Evolutionary conservation across 1,140 invertebrate species (phyloP), one percentile per base, ranked within the genome.

Genomic region (Psix sp.): DNA sequence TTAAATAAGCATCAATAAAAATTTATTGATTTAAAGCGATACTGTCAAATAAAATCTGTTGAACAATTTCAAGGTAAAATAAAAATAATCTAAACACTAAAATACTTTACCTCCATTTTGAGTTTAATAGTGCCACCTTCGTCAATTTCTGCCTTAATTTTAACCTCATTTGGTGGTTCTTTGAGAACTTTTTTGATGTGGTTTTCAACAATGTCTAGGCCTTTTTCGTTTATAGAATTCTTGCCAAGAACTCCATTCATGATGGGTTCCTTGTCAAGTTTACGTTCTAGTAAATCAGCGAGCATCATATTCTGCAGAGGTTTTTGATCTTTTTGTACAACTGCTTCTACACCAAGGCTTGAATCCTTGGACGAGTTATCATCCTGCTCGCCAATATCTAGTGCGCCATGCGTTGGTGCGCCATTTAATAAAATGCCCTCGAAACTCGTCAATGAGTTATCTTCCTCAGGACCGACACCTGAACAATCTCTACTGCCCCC

Each of bases 241-340:
- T 90, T 90, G 1, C 87, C 86, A 2, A 91, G 62, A 1, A 88
- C 86, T 2, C 91, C 91, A 74, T 91, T 92, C 62, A 91, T 73
- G 3, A 90, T 82, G 1, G 90, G 88, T 51, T 89, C 90, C 16
- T 91, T 90, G 6, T 91, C 89, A 0, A 93, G 87, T 57, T 90
- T 90, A 0, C 88, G 80, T 56, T 93, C 92, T 0, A 93, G 79
- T 15, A 93, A 82, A 80, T 93, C 92, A 0, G 91, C 91, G 3
- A 94, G 80, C 88, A 92, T 91, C 72, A 90, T 85, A 18, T 80
- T 84, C 6, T 88, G 88, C 33, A 88, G 59, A 0, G 87, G 86
- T 9, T 86, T 88, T 17, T 66, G 62, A 0, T 87, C 82, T 40
- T 89, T 86, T 0, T 78, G 78, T 2, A 48, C 2, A 2, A 56